A percentile compares a stretch with the other conserved stretches of the same genome.
These are phyloP conservation scores for Himalopsyche japonica DNA, from an alignment of 2,888 invertebrate genomes.

Conservation along the genomic window DNA sequence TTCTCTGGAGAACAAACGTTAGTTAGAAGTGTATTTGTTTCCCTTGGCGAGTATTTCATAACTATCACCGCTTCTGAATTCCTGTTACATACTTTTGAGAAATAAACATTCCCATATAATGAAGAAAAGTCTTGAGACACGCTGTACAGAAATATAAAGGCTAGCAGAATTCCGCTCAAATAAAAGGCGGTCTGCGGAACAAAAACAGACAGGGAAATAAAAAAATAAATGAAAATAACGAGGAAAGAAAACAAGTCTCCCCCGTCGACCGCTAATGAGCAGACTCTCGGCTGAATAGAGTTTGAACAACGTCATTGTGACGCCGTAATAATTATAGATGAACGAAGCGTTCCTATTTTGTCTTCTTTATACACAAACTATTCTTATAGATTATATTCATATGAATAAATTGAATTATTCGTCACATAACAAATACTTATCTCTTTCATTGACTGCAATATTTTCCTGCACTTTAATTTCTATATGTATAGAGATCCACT, in stretches of 20 bases:
- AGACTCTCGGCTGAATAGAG: slow-evolving; percentile 24
- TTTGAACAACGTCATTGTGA: slow-evolving; percentile 22
- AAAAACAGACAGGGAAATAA: slow-evolving; percentile 16
- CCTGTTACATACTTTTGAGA: neutral
- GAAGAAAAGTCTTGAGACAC: neutral
- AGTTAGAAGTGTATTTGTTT: too few relatives aligned
- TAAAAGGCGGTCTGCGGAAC: neutral
- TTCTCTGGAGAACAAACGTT: too few relatives aligned
- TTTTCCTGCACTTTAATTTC: too few relatives aligned
- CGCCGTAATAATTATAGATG: slow-evolving; percentile 15
- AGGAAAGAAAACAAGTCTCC: slow-evolving; percentile 18
- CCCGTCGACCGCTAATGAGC: slow-evolving; percentile 31
- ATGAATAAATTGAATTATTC: too few relatives aligned
- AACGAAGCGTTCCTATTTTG: neutral
- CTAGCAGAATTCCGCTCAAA: neutral
- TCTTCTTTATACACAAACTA: neutral
- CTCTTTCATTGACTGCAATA: too few relatives aligned
- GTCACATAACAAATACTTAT: too few relatives aligned
- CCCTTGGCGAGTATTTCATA: neutral
- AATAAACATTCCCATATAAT: neutral
- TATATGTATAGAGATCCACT: too few relatives aligned
- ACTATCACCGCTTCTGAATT: neutral
- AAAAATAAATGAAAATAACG: slow-evolving; percentile 24
- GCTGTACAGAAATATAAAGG: neutral
- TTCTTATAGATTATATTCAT: too few relatives aligned